Evolutionary conservation across 2,797 vertebrate genomes (phyloP), one percentile per base, ranked within the genome.

Genomic region (Halcyon smyrnensis): DNA sequence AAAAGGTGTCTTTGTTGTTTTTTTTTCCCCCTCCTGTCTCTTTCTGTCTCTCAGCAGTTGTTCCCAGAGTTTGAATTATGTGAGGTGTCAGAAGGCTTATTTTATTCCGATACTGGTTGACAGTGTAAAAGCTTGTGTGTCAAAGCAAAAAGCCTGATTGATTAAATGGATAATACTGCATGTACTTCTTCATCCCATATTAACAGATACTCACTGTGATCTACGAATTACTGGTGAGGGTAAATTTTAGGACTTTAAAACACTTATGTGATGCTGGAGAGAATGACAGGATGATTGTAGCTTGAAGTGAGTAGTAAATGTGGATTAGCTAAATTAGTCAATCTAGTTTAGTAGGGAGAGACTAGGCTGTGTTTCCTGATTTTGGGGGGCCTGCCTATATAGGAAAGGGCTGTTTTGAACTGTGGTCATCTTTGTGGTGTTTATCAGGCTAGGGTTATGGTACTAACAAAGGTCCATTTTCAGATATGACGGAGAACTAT

Each of bases 391-490:
- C n/a, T 87, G 17, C 15, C 9, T 56, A 5, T 54, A 25, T 74
- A n/a, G 45, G 32, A 59, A 37, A 36, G 53, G 79, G 25, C 60
- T 23, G 11, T 53, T 53, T 69, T 36, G 43, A 87, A 80, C 36
- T 0, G 1, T 63, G 13, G 16, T 65, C 14, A 24, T 21, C 0
- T 1, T 27, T 28, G 5, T 70, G n/a, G 74, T 5, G 3, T 25
- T 74, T 62, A 60, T 30, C 45, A 67, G 48, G 28, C 14, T 27
- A 23, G 37, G 12, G 6, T 1, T 39, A 28, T 64, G 23, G 56
- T 67, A 46, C 54, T 79, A 89, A 28, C 39, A 17, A 37, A 57
- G 27, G 12, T 87, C 13, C 15, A 4, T 53, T 79, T 79, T 76
- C 28, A 5, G 51, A 10, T 46, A 4, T 56, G 25, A 10, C 12